Base-by-base conservation (phyloP, 1,140 invertebrate species). In the Drosophila chauvacae region DNA sequence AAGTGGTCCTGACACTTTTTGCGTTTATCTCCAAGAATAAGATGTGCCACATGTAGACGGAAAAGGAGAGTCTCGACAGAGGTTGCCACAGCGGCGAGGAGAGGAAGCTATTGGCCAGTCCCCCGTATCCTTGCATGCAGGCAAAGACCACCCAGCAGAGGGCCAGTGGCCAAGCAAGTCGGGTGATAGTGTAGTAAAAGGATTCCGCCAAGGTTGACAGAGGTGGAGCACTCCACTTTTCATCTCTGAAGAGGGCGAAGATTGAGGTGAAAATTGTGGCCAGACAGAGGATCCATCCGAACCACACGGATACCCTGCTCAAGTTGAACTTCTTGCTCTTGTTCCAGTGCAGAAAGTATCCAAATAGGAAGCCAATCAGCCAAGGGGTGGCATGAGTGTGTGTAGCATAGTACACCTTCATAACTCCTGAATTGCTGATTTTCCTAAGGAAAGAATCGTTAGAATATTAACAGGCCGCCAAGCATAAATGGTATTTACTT, bases 101-200 rank as follows among this genome's bases (percentile, higher is more conserved):
- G 26, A 26, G 26, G 5, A 26, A 26, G 26, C 4, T 26, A 5
- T 26, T 26, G 26, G 26, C 26, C 26, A 26, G 26, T 0, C 26
- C 26, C 26, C 26, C 26, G 26, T 26, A 0, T 26, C 26, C 26
- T 26, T 26, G 26, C 26, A 26, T 26, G 26, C 26, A 26, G 4
- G 26, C 26, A 26, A 26, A 26, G 26, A 26, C 26, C 26, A 26
- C 26, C 26, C 26, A 26, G 26, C 26, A 26, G 26, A 26, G 26
- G 3, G 26, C 26, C 26, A 26, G 26, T 26, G 26, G 26, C 26
- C 26, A 26, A 26, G 26, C 26, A 26, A 26, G 26, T 26, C 96
- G 93, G 45, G 94, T 93, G 7, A 96, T 92, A 4, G 94, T 93
- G 2, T 94, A 94, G 70, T 96, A 96, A 14, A 95, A 92, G 2